Conservation (phyloP, 92 coral and sea anemone species). For the Ricordea florida region DNA sequence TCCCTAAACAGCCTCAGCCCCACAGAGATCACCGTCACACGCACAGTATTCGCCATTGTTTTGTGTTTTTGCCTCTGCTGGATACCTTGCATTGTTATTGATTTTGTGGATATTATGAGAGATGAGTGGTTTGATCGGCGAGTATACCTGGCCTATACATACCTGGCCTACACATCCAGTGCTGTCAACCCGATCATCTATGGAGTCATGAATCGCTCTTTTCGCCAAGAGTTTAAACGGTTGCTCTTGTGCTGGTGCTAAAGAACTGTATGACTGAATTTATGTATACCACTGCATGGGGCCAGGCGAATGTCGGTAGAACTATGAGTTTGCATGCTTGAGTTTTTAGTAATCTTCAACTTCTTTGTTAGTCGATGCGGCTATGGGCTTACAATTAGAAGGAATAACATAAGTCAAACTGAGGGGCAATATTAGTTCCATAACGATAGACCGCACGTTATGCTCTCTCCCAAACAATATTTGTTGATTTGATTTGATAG, state of each 20-base stretch:
- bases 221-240: slow-evolving; percentile 47
- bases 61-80: slow-evolving; percentile 74
- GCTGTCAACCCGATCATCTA: slow-evolving; percentile 80
- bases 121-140: slow-evolving; percentile 59
- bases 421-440: too few relatives aligned
- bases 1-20: slow-evolving; percentile 18
- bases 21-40: slow-evolving; percentile 64
- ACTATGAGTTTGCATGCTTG: too few relatives aligned
- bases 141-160: slow-evolving; percentile 75
- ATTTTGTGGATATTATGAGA: slow-evolving; percentile 64
- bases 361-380: too few relatives aligned
- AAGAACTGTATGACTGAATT: not conserved
- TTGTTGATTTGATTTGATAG: too few relatives aligned
- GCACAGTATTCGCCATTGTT: slow-evolving; percentile 72
- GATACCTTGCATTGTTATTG: slow-evolving; percentile 83
- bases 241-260: slow-evolving; percentile 14
- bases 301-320: too few relatives aligned
- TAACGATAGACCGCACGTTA: too few relatives aligned
- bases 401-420: too few relatives aligned
- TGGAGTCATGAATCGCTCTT: slow-evolving; percentile 76
- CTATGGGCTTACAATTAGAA: too few relatives aligned
- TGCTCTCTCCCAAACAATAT: too few relatives aligned
- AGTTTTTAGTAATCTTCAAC: too few relatives aligned
- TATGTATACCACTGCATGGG: too few relatives aligned
- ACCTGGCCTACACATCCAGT: slow-evolving; percentile 79